Conservation (phyloP, 2,888 invertebrate genomes). For the Thecophora atra region DNA sequence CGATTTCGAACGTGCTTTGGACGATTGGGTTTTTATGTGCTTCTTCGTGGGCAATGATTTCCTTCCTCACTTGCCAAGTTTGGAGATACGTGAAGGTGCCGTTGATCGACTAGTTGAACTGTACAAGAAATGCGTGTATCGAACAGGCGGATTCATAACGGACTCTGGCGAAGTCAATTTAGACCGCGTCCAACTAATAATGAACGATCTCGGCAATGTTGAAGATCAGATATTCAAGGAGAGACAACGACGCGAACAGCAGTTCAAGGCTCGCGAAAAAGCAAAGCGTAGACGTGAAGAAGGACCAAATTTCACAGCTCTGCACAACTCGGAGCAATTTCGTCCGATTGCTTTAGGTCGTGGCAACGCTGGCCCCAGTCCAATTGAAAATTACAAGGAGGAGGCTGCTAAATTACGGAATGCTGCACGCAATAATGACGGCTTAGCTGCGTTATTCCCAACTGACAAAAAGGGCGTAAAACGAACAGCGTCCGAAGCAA, state of each 20-base stretch:
- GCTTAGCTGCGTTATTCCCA: conserved; percentile 29
- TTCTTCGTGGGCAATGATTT: conserved; percentile 99
- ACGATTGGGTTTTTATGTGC: conserved; percentile 99
- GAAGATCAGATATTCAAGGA: conserved; percentile 98
- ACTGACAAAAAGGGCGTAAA: conserved; percentile 65
- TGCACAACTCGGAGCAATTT: conserved; percentile 77
- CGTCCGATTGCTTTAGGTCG: conserved; percentile 76
- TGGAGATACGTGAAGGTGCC: conserved; percentile 97
- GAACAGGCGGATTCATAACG: conserved; percentile 95
- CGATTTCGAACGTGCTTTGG: conserved; percentile 93
- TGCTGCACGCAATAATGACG: conserved; percentile 42
- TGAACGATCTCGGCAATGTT: conserved; percentile 90
- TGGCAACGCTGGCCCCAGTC: conserved; percentile 65
- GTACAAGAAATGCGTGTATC: conserved; percentile 94
- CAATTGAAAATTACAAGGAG: conserved; percentile 76
- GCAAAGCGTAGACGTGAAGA: conserved; percentile 72
- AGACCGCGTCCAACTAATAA: conserved; percentile 92
- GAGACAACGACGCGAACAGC: conserved; percentile 85
- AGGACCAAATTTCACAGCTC: conserved; percentile 74
- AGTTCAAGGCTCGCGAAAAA: conserved; percentile 81
- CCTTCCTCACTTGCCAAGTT: conserved; percentile 94
- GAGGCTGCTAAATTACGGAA: conserved; percentile 73
- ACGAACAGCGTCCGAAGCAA: conserved; percentile 60
- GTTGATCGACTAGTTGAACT: conserved; percentile 92
- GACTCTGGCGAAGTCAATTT: conserved; percentile 94